phyloP scores from a whole-genome alignment of 2,113 vertebrate genomes.

The Sterna hirundo region DNA sequence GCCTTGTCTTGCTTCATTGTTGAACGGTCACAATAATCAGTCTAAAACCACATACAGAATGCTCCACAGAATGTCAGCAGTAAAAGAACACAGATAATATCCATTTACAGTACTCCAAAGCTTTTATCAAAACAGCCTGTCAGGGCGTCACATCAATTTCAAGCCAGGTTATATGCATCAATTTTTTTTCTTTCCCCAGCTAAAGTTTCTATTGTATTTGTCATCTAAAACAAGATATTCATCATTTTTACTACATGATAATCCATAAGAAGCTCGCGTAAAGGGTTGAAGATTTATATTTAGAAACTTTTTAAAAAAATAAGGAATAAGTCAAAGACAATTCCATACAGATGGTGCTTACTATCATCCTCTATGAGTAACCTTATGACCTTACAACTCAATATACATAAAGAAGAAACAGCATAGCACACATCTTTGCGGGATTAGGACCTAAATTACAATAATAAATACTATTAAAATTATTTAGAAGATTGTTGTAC shows the following conservation, averaged over 20 bases:
- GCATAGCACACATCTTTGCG: background rate
- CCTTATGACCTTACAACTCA: background rate
- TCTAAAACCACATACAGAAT: conserved; percentile 28
- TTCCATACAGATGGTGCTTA: background rate
- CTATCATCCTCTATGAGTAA: background rate
- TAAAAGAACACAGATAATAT: conserved; percentile 40
- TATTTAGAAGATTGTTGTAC: background rate
- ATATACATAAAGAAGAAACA: background rate
- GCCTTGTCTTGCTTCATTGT: background rate
- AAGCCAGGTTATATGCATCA: background rate
- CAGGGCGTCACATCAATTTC: conserved; percentile 27
- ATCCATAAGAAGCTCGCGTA: background rate
- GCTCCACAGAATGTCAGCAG: background rate
- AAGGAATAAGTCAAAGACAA: background rate
- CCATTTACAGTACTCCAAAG: conserved; percentile 19
- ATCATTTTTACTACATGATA: background rate
- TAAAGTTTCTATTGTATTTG: background rate
- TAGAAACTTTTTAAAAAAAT: background rate
- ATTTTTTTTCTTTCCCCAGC: background rate
- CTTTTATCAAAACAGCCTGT: conserved; percentile 24
- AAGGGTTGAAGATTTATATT: background rate
- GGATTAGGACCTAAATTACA: background rate
- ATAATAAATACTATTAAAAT: background rate
- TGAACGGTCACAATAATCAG: conserved; percentile 4
- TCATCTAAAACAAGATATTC: conserved; percentile 2